Base-by-base conservation (phyloP, 2,113 vertebrate genomes). In the Tilapia sparmanii region DNA sequence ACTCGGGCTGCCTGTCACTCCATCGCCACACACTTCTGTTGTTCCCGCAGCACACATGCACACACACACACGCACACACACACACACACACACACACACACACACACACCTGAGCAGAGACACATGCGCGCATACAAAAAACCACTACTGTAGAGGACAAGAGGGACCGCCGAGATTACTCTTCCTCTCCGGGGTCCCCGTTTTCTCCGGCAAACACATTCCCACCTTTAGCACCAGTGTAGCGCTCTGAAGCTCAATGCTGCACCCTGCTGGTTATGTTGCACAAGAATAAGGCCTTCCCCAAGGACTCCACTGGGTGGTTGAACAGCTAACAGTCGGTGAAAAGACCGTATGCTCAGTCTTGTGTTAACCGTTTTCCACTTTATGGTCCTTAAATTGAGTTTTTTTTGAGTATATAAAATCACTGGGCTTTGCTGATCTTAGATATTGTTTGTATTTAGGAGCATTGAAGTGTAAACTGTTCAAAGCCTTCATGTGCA, bases 1-100 rank as follows among this genome's bases (percentile, higher is more conserved):
- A 93, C 88, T 83, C 84, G 3, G 84, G 54, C 88, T 55, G 42
- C 81, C 87, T 87, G 90, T 93, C 93, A 89, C 91, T 94, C 85
- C 45, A 82, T 91, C 63, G 81, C n/a, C 16, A 7, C 89, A 55
- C 86, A 86, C 63, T 7, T 79, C 83, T 91, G 81, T 61, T 89
- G 81, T 85, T 82, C 52, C 71, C 54, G 83, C 86, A 29, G 66
- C 47, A 50, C 47, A 29, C 57, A 61, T n/a, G 10, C 10, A 31
- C 26, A 84, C 45, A 76, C 68, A 8, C 24, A 84, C 31, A 35
- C 35, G 19, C 33, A 54, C 59, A 80, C 53, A 35, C 59, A 33
- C 73, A 59, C 35, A 24, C 40, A 53, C 68, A 22, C 22, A 10
- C 35, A 10, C 35, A 38, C 35, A 22, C 53, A 57, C 12, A 26